Percentiles rank a stretch among this genome's conserved stretches.
These are phyloP conservation scores for Oscheius onirici DNA, from an alignment of 2,888 invertebrate species.

Conservation along the genomic window DNA sequence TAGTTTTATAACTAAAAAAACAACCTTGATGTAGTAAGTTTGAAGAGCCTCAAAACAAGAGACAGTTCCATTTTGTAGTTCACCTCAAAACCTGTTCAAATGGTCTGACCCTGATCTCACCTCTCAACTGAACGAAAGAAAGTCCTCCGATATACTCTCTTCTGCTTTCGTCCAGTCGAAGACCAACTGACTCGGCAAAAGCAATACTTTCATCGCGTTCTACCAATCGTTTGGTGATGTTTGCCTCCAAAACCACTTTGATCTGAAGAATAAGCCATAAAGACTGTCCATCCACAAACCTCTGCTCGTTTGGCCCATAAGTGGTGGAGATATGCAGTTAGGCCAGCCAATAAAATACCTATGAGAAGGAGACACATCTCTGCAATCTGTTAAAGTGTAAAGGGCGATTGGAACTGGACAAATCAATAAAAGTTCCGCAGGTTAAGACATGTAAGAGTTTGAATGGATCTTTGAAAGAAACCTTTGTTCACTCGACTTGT, in stretches of 20 bases:
- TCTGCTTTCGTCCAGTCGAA: constrained; percentile 36
- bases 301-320: constrained; percentile 20
- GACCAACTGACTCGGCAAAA: constrained; percentile 40
- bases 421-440: neutral
- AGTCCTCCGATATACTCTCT: constrained; percentile 43
- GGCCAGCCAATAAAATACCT: neutral
- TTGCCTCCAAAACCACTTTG: constrained; percentile 39
- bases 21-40: constrained; percentile 46
- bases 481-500: neutral
- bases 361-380: constrained; percentile 18
- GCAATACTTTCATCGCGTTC: constrained; percentile 51
- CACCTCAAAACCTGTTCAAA: constrained; percentile 42
- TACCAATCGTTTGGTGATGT: constrained; percentile 38
- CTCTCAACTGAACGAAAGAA: constrained; percentile 45
- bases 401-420: neutral
- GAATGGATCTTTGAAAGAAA: neutral
- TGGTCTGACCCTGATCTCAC: constrained; percentile 27
- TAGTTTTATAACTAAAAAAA: too few relatives aligned
- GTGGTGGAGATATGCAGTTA: constrained; percentile 13
- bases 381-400: constrained; percentile 18
- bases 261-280: constrained; percentile 17
- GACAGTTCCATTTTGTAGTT: constrained; percentile 50
- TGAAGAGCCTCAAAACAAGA: constrained; percentile 52
- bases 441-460: neutral
- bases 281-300: too few relatives aligned